Conservation (phyloP, 2,888 invertebrate genomes). For the Epistrophella euchroma region DNA sequence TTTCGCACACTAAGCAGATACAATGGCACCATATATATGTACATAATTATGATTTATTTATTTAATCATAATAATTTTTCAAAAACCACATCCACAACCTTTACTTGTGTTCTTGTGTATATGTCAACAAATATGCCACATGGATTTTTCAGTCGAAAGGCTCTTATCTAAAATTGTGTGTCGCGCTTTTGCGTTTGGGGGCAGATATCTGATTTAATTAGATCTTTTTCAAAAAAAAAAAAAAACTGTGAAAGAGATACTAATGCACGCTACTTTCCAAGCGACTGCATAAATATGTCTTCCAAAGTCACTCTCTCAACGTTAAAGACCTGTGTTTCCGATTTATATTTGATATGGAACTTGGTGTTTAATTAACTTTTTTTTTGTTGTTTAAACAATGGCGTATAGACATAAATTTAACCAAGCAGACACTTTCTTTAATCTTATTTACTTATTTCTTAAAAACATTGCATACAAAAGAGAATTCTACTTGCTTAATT, state of each 20-base stretch:
- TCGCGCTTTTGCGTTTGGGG: neutral
- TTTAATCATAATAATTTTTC: constrained; percentile 17
- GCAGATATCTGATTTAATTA: constrained; percentile 8
- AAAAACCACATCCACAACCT: neutral
- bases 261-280: neutral
- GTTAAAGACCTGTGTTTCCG: neutral
- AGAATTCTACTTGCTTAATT: constrained; percentile 16
- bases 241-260: neutral
- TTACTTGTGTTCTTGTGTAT: neutral
- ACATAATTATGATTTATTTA: no score
- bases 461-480: neutral
- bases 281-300: constrained; percentile 5
- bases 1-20: neutral
- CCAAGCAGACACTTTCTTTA: constrained; percentile 22
- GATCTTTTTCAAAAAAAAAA: neutral
- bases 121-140: constrained; percentile 6
- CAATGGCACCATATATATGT: neutral
- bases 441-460: constrained; percentile 26
- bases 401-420: constrained; percentile 14
- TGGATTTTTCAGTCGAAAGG: neutral
- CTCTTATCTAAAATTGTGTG: neutral
- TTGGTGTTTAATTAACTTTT: neutral
- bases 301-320: neutral
- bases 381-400: constrained; percentile 4
- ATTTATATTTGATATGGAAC: neutral